A percentile compares a stretch with the other conserved stretches of the same genome.
Conservation (phyloP, 2,113 vertebrate species). For the Notiomystis cincta region DNA sequence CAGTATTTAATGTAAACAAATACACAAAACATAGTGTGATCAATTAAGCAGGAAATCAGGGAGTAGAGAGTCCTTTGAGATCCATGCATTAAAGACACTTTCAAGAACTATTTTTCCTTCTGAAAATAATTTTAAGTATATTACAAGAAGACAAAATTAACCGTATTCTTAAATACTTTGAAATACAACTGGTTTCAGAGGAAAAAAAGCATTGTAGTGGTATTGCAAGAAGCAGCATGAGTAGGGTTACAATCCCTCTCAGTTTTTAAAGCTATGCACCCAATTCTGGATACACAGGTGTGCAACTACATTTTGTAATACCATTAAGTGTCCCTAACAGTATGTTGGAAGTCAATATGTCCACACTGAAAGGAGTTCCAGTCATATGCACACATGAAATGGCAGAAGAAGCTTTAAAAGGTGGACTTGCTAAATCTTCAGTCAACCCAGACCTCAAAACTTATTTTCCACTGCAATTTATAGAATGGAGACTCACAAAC, state of each 20-base stretch:
- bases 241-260: neutral
- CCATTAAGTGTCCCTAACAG: neutral
- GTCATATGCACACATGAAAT: neutral
- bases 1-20: neutral
- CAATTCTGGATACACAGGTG: neutral
- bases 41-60: neutral
- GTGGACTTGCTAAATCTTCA: neutral
- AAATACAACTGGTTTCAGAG: neutral
- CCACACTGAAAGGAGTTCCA: neutral
- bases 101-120: neutral
- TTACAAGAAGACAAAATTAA: neutral
- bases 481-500: neutral
- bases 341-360: neutral
- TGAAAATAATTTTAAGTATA: neutral
- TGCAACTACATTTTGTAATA: accelerated
- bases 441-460: neutral
- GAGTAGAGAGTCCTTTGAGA: neutral
- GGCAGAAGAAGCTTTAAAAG: neutral
- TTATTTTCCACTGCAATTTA: neutral
- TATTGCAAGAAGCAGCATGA: neutral
- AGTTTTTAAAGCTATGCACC: neutral
- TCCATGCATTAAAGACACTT: neutral
- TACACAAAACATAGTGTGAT: neutral
- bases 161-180: neutral
- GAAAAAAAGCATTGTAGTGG: neutral